Evolutionary conservation across 2,113 vertebrate species (phyloP).

Genomic region (Hydrolagus affinis): DNA sequence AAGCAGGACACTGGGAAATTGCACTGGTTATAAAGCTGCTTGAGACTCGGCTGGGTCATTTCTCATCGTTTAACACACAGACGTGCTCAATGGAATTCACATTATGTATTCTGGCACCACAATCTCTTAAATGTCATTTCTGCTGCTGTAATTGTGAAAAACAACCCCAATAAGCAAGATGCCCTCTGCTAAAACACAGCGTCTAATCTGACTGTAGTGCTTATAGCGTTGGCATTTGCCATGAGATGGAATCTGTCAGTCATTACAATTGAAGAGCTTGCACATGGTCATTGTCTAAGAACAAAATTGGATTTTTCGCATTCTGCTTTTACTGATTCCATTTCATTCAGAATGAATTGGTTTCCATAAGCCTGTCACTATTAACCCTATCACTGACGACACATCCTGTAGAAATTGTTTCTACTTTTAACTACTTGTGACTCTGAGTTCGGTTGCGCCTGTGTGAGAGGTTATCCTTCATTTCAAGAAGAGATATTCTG

Average conservation of each 20-base stretch:
- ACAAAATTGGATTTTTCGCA: conserved; percentile 54
- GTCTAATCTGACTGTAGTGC: neutral
- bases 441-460: too few relatives aligned
- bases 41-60: neutral
- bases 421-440: neutral
- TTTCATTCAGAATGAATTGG: conserved; percentile 55
- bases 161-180: conserved; percentile 13
- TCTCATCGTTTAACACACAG: conserved; percentile 2
- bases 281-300: conserved; percentile 43
- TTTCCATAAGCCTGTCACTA: conserved; percentile 39
- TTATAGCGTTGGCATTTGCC: neutral
- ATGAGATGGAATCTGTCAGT: conserved; percentile 42
- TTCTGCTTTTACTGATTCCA: conserved; percentile 45
- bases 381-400: neutral
- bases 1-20: neutral
- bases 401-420: neutral
- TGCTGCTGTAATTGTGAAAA: conserved; percentile 13
- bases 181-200: conserved; percentile 8
- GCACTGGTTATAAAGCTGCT: neutral
- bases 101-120: neutral
- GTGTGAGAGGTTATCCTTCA: too few relatives aligned
- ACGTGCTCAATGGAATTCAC: neutral
- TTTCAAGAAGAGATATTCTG: too few relatives aligned
- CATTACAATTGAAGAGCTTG: conserved; percentile 51
- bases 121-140: conserved; percentile 14